Conservation (phyloP, 64 coral and sea anemone genomes). For the Orbicella faveolata region DNA sequence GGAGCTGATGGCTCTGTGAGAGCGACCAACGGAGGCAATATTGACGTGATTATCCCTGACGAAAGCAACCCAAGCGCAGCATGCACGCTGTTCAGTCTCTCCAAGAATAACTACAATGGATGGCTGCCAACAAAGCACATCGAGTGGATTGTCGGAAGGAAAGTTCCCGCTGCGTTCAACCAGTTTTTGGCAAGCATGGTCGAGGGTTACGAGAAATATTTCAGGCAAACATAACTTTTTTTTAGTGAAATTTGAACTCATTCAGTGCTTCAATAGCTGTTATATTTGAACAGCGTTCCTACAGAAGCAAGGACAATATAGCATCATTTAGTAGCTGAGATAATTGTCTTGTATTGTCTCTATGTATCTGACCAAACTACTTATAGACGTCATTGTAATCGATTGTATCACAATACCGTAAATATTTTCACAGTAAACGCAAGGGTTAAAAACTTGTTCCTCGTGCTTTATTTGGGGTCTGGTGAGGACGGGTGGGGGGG, state of each 20-base stretch:
- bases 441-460: no score
- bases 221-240: background rate
- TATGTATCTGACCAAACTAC: no score
- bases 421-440: no score
- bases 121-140: slow-evolving; percentile 31
- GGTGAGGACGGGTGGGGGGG: no score
- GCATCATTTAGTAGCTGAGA: no score
- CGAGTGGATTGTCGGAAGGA: background rate
- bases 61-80: background rate
- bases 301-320: no score
- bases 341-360: no score
- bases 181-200: background rate
- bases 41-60: slow-evolving; percentile 15
- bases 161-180: background rate
- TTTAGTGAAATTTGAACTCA: background rate
- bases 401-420: no score
- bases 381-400: no score
- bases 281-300: no score
- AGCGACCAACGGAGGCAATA: slow-evolving; percentile 39
- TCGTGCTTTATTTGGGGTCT: no score
- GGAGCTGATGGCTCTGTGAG: slow-evolving; percentile 6
- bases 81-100: slow-evolving; percentile 35
- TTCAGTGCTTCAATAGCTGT: background rate
- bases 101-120: slow-evolving; percentile 44
- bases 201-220: background rate